Evolutionary conservation across 1,140 invertebrate genomes (phyloP).

Genomic region (Mercenaria mercenaria): DNA sequence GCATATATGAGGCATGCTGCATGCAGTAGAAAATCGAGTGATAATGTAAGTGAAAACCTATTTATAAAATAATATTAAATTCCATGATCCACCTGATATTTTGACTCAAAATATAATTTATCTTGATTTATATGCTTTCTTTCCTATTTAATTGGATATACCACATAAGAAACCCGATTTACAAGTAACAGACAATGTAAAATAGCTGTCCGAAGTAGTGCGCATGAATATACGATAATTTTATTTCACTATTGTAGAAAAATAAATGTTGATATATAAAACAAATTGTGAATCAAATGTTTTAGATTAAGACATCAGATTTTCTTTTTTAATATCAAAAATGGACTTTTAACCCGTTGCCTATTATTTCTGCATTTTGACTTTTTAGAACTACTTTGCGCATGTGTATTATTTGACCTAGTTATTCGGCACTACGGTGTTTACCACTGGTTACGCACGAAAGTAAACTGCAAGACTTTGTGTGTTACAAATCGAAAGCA

Average conservation of each 20-base stretch:
- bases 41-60: too few species aligned
- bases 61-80: too few species aligned
- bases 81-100: too few species aligned
- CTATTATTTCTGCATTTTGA: neutral
- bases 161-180: conserved; percentile 16
- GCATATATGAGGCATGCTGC: too few species aligned
- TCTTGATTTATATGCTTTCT: too few species aligned
- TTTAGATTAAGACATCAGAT: neutral
- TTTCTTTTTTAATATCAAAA: neutral
- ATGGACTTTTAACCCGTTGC: neutral
- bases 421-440: conserved; percentile 40
- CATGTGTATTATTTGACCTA: neutral
- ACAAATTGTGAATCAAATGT: neutral
- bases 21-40: too few species aligned
- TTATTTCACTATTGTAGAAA: neutral
- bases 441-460: conserved; percentile 47
- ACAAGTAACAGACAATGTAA: conserved; percentile 2
- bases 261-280: neutral
- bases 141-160: too few species aligned
- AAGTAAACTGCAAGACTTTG: neutral
- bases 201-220: neutral
- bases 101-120: too few species aligned
- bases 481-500: conserved; percentile 81
- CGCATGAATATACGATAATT: conserved; percentile 8
- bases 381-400: neutral